Conservation (phyloP, 1,140 invertebrate genomes). For the Drosophila grimshawi region DNA sequence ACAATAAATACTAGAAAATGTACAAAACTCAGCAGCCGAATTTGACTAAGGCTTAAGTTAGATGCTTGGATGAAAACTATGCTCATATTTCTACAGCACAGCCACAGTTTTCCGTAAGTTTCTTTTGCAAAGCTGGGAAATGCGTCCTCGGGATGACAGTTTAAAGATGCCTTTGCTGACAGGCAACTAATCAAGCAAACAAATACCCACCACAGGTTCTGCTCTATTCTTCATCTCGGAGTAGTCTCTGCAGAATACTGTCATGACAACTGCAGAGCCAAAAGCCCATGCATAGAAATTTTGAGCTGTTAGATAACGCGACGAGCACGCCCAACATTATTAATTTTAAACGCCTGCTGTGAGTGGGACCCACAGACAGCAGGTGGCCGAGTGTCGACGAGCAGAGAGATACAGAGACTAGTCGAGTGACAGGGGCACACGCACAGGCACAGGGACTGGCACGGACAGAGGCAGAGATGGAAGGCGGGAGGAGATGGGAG, state of each 20-base stretch:
- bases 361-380: constrained; percentile 55
- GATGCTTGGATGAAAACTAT: too few species aligned
- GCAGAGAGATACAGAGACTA: neutral
- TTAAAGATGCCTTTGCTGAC: constrained; percentile 3
- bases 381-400: constrained; percentile 53
- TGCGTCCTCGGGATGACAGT: neutral
- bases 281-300: constrained; percentile 42
- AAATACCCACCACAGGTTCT: constrained; percentile 40
- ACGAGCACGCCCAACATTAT: constrained; percentile 64
- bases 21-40: too few species aligned
- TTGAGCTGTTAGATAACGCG: constrained; percentile 35
- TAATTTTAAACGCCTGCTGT: constrained; percentile 80
- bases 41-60: too few species aligned
- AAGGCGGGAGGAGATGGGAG: neutral
- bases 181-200: constrained; percentile 52
- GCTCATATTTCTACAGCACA: too few species aligned
- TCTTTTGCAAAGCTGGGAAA: neutral
- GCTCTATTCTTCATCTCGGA: neutral
- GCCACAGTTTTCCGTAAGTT: neutral
- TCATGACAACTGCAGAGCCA: constrained; percentile 28
- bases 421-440: neutral
- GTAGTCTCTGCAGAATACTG: neutral
- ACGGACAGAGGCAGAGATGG: neutral
- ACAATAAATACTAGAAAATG: too few species aligned
- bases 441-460: too few species aligned